A percentile compares a stretch with the other conserved stretches of the same genome.
Evolutionary conservation across 2,113 vertebrate species (phyloP).

Genomic region (Chaenocephalus aceratus): DNA sequence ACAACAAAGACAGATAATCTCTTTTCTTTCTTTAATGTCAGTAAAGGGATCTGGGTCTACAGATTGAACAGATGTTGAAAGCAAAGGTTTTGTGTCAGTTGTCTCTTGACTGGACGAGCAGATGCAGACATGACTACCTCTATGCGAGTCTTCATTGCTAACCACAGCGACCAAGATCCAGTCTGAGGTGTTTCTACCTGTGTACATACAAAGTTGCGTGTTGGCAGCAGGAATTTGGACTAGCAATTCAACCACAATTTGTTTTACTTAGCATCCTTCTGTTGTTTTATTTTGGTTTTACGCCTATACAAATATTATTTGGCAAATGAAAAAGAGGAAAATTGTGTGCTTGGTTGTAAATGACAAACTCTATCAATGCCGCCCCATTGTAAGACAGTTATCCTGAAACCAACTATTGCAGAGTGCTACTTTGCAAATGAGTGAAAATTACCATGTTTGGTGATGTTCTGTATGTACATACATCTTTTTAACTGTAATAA

Average conservation of each 20-base stretch:
- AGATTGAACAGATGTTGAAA: slow-evolving; percentile 27
- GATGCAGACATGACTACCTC: slow-evolving; percentile 73
- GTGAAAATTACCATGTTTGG: slow-evolving; percentile 75
- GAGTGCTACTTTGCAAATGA: slow-evolving; percentile 68
- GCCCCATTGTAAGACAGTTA: slow-evolving; percentile 68
- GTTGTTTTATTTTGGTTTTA: slow-evolving; percentile 42
- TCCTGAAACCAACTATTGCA: slow-evolving; percentile 63
- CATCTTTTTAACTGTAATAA: slow-evolving; percentile 84
- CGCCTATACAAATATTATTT: slow-evolving; percentile 63
- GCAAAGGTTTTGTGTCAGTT: slow-evolving; percentile 43
- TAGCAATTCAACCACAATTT: slow-evolving; percentile 45
- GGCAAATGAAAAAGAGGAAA: slow-evolving; percentile 43
- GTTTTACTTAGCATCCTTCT: slow-evolving; percentile 42
- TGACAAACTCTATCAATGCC: slow-evolving; percentile 65
- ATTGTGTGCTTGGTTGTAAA: slow-evolving; percentile 70
- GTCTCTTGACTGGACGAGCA: slow-evolving; percentile 46
- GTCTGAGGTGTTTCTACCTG: slow-evolving; percentile 59
- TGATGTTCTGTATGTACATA: slow-evolving; percentile 81
- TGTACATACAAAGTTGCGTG: slow-evolving; percentile 40
- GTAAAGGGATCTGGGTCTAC: slow-evolving; percentile 50
- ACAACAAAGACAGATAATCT: slow-evolving; percentile 54
- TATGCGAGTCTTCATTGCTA: slow-evolving; percentile 64
- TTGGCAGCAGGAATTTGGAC: slow-evolving; percentile 49
- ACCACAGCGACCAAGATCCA: slow-evolving; percentile 57
- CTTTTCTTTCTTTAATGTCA: slow-evolving; percentile 13